These are phyloP conservation scores for Colistium nudipinnis DNA, from an alignment of 2,113 vertebrate species.

Conservation along the genomic window DNA sequence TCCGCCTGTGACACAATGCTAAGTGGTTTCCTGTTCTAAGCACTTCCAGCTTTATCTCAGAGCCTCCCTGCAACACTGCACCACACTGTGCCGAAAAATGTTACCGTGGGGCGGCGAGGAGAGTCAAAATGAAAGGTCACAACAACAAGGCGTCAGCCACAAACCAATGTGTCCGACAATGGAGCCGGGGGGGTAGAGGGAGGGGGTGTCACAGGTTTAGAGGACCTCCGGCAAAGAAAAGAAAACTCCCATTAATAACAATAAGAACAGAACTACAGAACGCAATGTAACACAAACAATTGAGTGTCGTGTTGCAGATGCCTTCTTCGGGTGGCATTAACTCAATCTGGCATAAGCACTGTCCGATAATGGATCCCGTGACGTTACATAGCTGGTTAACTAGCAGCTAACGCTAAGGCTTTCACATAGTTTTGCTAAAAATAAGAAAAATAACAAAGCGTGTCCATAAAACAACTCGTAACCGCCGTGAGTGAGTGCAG, in stretches of 20 bases:
- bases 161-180: conserved; percentile 38
- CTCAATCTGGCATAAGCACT: conserved; percentile 18
- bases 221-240: conserved; percentile 11
- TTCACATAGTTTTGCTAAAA: conserved; percentile 1
- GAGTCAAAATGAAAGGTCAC: conserved; percentile 6
- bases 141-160: conserved; percentile 11
- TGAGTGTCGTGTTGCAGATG: neutral
- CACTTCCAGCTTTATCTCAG: neutral
- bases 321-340: too few species aligned
- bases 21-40: neutral
- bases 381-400: conserved; percentile 32
- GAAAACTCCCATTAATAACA: neutral
- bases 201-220: conserved; percentile 49
- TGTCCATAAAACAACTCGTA: too few species aligned
- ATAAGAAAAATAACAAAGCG: too few species aligned
- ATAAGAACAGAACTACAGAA: neutral
- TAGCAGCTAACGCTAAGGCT: conserved; percentile 65
- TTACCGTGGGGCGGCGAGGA: neutral
- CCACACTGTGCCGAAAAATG: neutral
- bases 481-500: too few species aligned
- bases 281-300: neutral
- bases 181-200: conserved; percentile 21
- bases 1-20: conserved; percentile 8
- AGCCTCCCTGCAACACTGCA: neutral
- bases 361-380: conserved; percentile 68